Conservation (phyloP, 2,797 vertebrate species). For the Platalea minor region DNA sequence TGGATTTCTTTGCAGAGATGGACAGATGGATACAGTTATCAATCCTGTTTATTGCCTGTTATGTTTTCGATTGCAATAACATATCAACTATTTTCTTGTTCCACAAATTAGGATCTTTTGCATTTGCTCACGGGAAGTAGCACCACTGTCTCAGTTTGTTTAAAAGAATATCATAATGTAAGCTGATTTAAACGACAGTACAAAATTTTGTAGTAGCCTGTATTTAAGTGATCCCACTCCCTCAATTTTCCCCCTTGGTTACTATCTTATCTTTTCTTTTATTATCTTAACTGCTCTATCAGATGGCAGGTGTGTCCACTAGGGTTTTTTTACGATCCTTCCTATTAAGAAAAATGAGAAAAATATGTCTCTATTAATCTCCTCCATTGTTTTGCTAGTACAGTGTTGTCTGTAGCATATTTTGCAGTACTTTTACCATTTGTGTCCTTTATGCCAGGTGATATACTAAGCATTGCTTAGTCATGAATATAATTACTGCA, state of each 20-base stretch:
- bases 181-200: background rate
- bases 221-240: background rate
- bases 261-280: background rate
- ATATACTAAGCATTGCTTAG: background rate
- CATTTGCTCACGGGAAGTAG: background rate
- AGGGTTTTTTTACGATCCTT: rapidly evolving
- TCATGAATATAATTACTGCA: background rate
- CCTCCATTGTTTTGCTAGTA: background rate
- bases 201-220: background rate
- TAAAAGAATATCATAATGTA: background rate
- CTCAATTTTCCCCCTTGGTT: background rate
- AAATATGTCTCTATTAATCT: background rate
- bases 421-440: background rate
- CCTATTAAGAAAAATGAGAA: background rate
- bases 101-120: background rate
- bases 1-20: background rate
- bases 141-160: background rate
- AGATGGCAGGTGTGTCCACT: background rate
- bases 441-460: background rate
- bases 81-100: background rate
- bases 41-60: background rate
- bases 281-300: background rate
- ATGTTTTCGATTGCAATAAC: background rate
- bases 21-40: background rate
- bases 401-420: background rate